phyloP scores from a whole-genome alignment of 2,888 invertebrate genomes.

The Silvanus unidentatus region DNA sequence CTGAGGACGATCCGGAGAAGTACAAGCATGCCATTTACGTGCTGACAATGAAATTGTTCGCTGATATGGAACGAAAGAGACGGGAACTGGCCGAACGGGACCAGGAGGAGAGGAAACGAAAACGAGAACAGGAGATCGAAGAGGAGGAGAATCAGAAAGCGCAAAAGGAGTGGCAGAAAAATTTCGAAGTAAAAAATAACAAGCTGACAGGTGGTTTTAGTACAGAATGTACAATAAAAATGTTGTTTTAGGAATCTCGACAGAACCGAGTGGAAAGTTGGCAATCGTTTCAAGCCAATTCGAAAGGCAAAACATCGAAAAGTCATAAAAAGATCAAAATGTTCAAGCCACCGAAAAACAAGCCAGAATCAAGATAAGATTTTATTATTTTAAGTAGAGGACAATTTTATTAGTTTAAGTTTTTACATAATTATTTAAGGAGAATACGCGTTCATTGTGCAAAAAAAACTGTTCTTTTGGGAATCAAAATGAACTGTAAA shows the following conservation, averaged over 20 bases:
- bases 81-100: conserved; percentile 83
- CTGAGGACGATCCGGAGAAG: conserved; percentile 79
- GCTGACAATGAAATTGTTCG: conserved; percentile 95
- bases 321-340: conserved; percentile 65
- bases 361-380: conserved; percentile 82
- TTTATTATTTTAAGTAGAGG: not conserved
- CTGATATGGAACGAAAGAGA: conserved; percentile 91
- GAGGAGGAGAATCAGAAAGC: conserved; percentile 84
- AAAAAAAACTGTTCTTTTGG: too few relatives aligned
- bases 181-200: conserved; percentile 79
- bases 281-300: conserved; percentile 80
- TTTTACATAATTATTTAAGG: too few relatives aligned
- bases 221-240: too few relatives aligned
- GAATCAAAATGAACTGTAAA: too few relatives aligned
- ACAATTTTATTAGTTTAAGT: too few relatives aligned
- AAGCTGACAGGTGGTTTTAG: not conserved
- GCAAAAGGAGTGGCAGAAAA: conserved; percentile 97
- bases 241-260: conserved; percentile 64
- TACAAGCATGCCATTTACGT: conserved; percentile 93
- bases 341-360: conserved; percentile 89
- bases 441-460: too few relatives aligned
- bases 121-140: conserved; percentile 88
- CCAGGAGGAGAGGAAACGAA: conserved; percentile 88
- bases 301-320: conserved; percentile 51
- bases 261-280: conserved; percentile 89